phyloP scores from a whole-genome alignment of 2,888 invertebrate genomes.

The Epistrophella euchroma region DNA sequence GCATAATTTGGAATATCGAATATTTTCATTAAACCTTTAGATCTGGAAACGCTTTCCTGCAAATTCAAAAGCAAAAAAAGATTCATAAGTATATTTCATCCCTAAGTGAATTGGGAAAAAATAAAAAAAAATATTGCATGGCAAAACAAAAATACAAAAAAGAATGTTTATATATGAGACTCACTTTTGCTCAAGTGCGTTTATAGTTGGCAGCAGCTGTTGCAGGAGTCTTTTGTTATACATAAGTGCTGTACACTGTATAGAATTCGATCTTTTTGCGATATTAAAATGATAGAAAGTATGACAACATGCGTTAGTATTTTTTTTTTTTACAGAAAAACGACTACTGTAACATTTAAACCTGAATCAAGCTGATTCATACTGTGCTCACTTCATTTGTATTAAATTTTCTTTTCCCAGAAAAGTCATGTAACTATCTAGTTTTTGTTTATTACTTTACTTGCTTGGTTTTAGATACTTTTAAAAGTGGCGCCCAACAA shows the following conservation, averaged over 20 bases:
- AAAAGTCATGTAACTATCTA: not conserved
- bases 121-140: not conserved
- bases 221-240: constrained; percentile 30
- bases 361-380: not conserved
- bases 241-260: constrained; percentile 20
- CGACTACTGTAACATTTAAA: not conserved
- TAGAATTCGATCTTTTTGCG: constrained; percentile 22
- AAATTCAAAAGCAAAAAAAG: constrained; percentile 40
- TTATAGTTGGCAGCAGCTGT: constrained; percentile 20
- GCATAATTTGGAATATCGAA: not conserved
- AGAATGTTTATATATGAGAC: constrained; percentile 27
- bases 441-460: too few species aligned
- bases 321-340: not conserved
- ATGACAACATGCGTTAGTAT: constrained; percentile 19
- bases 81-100: constrained; percentile 13
- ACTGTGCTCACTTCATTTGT: not conserved
- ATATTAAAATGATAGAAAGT: not conserved
- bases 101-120: not conserved
- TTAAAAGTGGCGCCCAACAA: constrained; percentile 14
- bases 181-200: constrained; percentile 67
- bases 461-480: not conserved
- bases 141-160: not conserved
- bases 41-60: constrained; percentile 59
- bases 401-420: not conserved
- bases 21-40: constrained; percentile 6